Conservation (phyloP, 2,888 invertebrate genomes). For the Standfussiana lucernea region DNA sequence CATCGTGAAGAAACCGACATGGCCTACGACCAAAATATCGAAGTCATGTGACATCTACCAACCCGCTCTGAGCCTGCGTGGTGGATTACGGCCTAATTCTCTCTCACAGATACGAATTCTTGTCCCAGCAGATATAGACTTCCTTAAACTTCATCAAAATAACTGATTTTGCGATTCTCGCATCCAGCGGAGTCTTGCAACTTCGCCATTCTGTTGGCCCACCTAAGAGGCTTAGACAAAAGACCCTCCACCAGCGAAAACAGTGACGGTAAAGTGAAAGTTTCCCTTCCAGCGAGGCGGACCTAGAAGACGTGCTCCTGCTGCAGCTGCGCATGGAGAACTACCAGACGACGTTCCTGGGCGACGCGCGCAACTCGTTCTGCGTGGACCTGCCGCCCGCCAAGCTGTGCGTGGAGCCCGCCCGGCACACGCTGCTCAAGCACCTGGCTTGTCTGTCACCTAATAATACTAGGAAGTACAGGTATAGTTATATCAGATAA, state of each 20-base stretch:
- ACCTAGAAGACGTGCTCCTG: slow-evolving; percentile 93
- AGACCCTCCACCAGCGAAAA: neutral
- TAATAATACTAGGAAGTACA: slow-evolving; percentile 77
- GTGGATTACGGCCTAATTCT: neutral
- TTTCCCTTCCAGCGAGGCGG: slow-evolving; percentile 91
- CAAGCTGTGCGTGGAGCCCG: slow-evolving; percentile 68
- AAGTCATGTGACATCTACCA: neutral
- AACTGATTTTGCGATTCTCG: neutral
- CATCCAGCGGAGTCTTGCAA: neutral
- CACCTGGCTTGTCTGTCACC: slow-evolving; percentile 82
- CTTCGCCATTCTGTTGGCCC: neutral
- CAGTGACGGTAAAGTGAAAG: neutral
- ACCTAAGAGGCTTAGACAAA: neutral
- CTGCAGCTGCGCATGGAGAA: slow-evolving; percentile 91
- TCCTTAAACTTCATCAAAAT: neutral
- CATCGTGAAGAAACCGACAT: neutral
- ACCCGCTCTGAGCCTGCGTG: neutral
- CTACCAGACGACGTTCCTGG: slow-evolving; percentile 91
- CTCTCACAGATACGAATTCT: neutral
- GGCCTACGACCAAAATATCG: neutral
- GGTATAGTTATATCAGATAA: no score
- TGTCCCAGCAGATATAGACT: neutral
- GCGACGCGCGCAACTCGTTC: slow-evolving; percentile 87
- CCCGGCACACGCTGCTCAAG: slow-evolving; percentile 79
- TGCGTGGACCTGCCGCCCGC: slow-evolving; percentile 85